These are phyloP conservation scores for Chondrilla cf. caribensis DNA, from an alignment of 37 sponge, comb jelly and placozoan genomes.

Conservation along the genomic window DNA sequence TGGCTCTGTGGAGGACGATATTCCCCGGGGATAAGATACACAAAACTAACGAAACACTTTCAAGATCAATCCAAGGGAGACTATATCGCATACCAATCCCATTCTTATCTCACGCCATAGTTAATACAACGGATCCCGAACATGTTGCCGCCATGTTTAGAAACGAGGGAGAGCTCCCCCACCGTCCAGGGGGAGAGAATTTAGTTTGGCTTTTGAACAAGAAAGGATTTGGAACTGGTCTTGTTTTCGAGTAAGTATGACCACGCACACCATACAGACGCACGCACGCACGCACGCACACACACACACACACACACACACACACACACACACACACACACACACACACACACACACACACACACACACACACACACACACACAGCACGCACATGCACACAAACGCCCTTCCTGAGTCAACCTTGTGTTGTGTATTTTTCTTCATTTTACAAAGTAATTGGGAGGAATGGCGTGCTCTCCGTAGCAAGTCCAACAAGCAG, in stretches of 20 bases:
- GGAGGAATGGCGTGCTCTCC: constrained; percentile 12
- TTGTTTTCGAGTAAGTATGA: background rate
- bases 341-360: background rate
- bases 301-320: too few relatives aligned
- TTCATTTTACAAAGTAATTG: background rate
- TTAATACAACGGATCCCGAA: background rate
- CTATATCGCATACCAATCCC: background rate
- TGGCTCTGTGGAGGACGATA: too few relatives aligned
- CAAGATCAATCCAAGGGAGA: background rate
- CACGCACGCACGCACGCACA: background rate
- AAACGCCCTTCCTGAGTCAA: too few relatives aligned
- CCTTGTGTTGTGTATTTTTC: too few relatives aligned
- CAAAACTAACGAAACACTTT: too few relatives aligned
- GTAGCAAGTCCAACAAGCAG: constrained; percentile 15
- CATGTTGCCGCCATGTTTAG: background rate
- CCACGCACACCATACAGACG: background rate
- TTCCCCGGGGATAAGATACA: too few relatives aligned
- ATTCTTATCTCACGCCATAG: background rate
- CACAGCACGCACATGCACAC: too few relatives aligned
- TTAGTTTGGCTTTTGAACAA: background rate
- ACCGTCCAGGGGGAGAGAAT: background rate
- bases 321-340: background rate
- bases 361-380: too few relatives aligned
- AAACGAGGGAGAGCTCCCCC: background rate
- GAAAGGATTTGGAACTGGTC: background rate